Conservation (phyloP, 1,140 invertebrate species). For the Lepeophtheirus salmonis region DNA sequence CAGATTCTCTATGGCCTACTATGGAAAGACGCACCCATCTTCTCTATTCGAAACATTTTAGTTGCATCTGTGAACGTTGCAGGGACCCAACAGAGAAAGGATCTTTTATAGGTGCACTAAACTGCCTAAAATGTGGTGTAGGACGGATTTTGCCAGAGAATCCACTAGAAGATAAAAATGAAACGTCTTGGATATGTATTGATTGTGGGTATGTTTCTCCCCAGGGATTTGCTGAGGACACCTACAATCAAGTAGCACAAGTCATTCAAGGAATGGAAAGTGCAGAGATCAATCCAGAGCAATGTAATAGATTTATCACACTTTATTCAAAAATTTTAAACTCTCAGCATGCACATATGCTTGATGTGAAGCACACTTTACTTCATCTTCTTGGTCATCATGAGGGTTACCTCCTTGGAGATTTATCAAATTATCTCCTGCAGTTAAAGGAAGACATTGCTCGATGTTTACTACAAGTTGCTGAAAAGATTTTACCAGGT, state of each 20-base stretch:
- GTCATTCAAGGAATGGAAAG: neutral
- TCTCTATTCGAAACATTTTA: conserved; percentile 48
- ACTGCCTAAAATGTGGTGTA: conserved; percentile 24
- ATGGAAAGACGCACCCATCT: conserved; percentile 41
- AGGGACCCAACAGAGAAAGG: conserved; percentile 23
- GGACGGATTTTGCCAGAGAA: conserved; percentile 31
- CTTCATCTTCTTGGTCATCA: conserved; percentile 41
- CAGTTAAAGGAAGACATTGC: conserved; percentile 42
- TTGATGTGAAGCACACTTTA: conserved; percentile 35
- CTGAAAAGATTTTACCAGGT: conserved; percentile 38
- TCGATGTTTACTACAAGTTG: conserved; percentile 39
- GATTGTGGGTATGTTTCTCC: conserved; percentile 35
- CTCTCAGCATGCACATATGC: conserved; percentile 26
- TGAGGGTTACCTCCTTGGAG: conserved; percentile 35
- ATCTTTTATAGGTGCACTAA: conserved; percentile 23
- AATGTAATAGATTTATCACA: conserved; percentile 10
- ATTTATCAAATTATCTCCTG: conserved; percentile 34
- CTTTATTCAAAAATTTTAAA: conserved; percentile 13
- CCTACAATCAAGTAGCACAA: conserved; percentile 37
- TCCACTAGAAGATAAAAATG: conserved; percentile 36
- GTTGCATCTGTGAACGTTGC: conserved; percentile 31
- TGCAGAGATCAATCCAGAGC: neutral
- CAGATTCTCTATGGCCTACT: conserved; percentile 49
- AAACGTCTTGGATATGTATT: conserved; percentile 38
- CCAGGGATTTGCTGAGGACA: conserved; percentile 36